Evolutionary conservation across 2,797 vertebrate genomes (phyloP).

Genomic region (Muscicapa comitata): DNA sequence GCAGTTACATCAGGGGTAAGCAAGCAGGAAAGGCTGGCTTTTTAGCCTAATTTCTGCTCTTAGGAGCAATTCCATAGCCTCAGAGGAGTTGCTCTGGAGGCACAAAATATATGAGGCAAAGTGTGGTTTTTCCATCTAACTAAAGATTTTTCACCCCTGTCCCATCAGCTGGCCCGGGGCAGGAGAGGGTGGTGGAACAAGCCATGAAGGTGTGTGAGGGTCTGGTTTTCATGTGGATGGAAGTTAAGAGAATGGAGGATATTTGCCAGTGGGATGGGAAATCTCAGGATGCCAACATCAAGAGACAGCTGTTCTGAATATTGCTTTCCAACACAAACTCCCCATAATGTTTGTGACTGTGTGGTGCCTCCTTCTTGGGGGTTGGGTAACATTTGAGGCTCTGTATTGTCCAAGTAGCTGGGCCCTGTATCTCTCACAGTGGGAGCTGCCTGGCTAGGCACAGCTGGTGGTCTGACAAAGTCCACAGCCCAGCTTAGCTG

Average conservation of each 20-base stretch:
- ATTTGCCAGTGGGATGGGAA: not conserved
- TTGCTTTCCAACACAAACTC: not conserved
- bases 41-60: not conserved
- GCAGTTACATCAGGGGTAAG: not conserved
- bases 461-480: not conserved
- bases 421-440: not conserved
- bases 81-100: not conserved
- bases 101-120: not conserved
- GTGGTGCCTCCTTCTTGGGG: not conserved
- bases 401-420: not conserved
- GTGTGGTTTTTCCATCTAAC: not conserved
- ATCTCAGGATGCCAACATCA: not conserved
- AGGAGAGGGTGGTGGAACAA: not conserved
- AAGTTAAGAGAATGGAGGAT: not conserved
- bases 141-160: accelerated
- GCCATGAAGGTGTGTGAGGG: too few species aligned
- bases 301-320: not conserved
- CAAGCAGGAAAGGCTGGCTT: not conserved
- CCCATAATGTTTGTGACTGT: not conserved
- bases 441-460: not conserved
- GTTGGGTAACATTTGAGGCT: not conserved
- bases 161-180: not conserved
- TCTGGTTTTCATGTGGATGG: not conserved
- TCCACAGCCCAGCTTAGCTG: not conserved
- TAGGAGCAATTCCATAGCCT: not conserved